These are phyloP conservation scores for Seriola aureovittata DNA, from an alignment of 2,113 vertebrate species.

Conservation along the genomic window DNA sequence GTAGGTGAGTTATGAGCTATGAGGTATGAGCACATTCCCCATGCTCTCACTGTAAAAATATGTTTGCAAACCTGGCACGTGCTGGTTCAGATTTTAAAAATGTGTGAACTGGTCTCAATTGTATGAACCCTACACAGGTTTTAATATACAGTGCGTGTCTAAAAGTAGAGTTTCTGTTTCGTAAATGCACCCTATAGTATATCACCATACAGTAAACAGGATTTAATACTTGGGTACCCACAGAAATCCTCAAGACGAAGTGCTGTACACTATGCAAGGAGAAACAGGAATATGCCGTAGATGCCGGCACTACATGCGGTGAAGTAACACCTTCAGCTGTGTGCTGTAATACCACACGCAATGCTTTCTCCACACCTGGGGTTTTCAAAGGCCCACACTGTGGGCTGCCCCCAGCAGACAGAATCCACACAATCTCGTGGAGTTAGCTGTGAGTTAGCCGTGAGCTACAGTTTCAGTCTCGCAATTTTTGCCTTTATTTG, in stretches of 20 bases:
- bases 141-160: background rate
- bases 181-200: background rate
- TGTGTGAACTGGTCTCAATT: background rate
- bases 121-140: background rate
- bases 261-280: conserved; percentile 29
- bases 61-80: conserved; percentile 14
- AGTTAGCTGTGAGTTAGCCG: no score
- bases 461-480: background rate
- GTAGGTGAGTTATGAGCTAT: conserved; percentile 19
- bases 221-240: conserved; percentile 45
- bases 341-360: conserved; percentile 3
- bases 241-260: conserved; percentile 30
- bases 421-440: background rate
- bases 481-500: no score
- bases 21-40: conserved; percentile 13
- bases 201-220: conserved; percentile 34
- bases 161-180: background rate
- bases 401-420: background rate
- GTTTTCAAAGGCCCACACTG: background rate
- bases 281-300: conserved; percentile 16
- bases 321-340: conserved; percentile 12
- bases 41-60: conserved; percentile 2
- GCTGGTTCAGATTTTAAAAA: background rate
- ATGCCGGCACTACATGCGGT: background rate
- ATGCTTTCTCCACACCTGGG: background rate